Evolutionary conservation across 1,140 invertebrate species (phyloP).

Genomic region (Drosophila biarmipes): DNA sequence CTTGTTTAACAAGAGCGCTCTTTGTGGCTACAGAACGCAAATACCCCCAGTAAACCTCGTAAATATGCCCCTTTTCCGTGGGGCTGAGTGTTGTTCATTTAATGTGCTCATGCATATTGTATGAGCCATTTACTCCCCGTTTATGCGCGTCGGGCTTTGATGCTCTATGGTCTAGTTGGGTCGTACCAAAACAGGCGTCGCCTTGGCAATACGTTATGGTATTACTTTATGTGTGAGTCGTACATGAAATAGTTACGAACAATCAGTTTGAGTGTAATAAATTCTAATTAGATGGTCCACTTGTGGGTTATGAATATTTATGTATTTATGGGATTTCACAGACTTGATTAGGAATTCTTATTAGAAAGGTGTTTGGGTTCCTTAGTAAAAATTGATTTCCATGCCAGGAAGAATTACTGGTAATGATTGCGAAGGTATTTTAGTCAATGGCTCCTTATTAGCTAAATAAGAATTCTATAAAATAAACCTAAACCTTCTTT

Average conservation of each 20-base stretch:
- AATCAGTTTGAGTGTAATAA: neutral
- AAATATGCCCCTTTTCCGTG: slow-evolving; percentile 21
- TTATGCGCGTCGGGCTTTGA: slow-evolving; percentile 9
- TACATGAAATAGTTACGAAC: neutral
- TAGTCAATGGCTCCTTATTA: too few relatives aligned
- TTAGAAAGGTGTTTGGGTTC: neutral
- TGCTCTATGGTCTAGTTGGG: slow-evolving; percentile 13
- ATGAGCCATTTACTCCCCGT: slow-evolving; percentile 64
- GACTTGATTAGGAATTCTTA: too few relatives aligned
- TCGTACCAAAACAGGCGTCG: neutral
- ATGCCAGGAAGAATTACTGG: neutral
- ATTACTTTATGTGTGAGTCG: neutral
- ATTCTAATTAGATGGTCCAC: too few relatives aligned
- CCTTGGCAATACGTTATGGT: neutral
- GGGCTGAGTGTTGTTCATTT: slow-evolving; percentile 56
- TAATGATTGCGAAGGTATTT: too few relatives aligned
- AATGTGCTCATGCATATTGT: slow-evolving; percentile 74
- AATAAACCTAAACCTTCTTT: neutral
- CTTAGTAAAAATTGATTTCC: neutral
- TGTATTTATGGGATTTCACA: neutral
- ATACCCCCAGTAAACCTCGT: slow-evolving; percentile 42
- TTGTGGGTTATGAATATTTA: neutral
- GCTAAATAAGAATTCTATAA: too few relatives aligned
- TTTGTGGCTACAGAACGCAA: slow-evolving; percentile 31
- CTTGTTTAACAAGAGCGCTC: slow-evolving; percentile 26